phyloP scores from a whole-genome alignment of 2,888 invertebrate genomes.

The Clitarchus hookeri region DNA sequence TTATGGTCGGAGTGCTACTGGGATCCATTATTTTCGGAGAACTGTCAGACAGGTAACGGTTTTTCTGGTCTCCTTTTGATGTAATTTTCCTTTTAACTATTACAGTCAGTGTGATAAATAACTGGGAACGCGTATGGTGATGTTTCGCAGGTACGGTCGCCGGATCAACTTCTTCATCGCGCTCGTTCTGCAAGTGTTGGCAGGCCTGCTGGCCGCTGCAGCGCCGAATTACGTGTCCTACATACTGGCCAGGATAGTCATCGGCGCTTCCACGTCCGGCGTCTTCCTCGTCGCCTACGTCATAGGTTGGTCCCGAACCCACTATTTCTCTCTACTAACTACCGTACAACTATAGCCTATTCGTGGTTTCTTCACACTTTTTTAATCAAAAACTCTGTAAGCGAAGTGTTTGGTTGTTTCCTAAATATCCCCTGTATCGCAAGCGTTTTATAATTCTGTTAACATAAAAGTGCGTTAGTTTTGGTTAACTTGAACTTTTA shows the following conservation, averaged over 20 bases:
- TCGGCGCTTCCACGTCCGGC: conserved; percentile 76
- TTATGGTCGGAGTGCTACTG: conserved; percentile 74
- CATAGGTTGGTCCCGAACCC: conserved; percentile 60
- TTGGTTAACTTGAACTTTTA: too few species aligned
- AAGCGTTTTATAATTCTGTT: too few species aligned
- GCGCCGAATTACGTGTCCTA: conserved; percentile 72
- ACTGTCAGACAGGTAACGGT: conserved; percentile 64
- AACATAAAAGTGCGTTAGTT: too few species aligned
- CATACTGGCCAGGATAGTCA: conserved; percentile 65
- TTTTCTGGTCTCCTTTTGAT: background rate
- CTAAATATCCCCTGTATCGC: too few species aligned
- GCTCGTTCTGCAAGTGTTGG: conserved; percentile 68
- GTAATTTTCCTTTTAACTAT: conserved; percentile 26
- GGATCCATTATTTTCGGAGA: conserved; percentile 75
- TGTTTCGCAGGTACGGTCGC: conserved; percentile 63
- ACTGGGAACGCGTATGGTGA: too few species aligned
- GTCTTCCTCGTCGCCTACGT: conserved; percentile 79
- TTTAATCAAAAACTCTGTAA: too few species aligned
- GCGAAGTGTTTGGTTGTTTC: too few species aligned
- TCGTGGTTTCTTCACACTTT: too few species aligned
- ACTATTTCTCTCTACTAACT: too few species aligned
- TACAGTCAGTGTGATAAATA: conserved; percentile 43
- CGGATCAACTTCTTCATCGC: conserved; percentile 74
- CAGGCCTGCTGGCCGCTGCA: conserved; percentile 68
- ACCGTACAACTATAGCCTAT: too few species aligned